These are phyloP conservation scores for Paramisgurnus dabryanus DNA, from an alignment of 2,113 vertebrate genomes.

Conservation along the genomic window DNA sequence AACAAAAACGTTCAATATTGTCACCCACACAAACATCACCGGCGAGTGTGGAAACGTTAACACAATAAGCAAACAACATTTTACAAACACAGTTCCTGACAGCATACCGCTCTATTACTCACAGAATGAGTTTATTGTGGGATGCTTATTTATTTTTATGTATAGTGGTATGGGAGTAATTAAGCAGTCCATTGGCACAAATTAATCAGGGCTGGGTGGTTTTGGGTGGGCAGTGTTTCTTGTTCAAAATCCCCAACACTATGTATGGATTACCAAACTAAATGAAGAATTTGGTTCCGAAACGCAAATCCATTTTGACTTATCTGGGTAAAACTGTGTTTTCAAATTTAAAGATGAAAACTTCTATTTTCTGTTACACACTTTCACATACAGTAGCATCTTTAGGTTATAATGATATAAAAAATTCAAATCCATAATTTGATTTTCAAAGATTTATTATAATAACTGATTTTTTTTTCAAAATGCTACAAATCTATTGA, in stretches of 20 bases:
- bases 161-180: conserved; percentile 22
- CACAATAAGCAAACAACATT: conserved; percentile 27
- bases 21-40: conserved; percentile 10
- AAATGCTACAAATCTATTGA: no score
- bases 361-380: no score
- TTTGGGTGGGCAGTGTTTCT: conserved; percentile 2
- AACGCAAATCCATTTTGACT: no score
- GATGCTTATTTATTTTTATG: conserved; percentile 26
- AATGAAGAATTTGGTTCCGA: no score
- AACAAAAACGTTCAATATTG: conserved; percentile 5
- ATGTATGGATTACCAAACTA: not conserved
- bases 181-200: conserved; percentile 12
- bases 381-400: no score
- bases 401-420: no score
- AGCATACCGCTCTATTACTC: conserved; percentile 7
- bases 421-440: no score
- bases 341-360: no score
- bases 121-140: conserved; percentile 31
- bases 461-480: no score
- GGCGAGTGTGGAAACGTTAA: not conserved
- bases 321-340: no score
- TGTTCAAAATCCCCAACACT: conserved; percentile 12
- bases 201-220: not conserved
- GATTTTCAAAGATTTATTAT: no score
- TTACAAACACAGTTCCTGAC: conserved; percentile 7